These are phyloP conservation scores for Pollachius pollachius DNA, from an alignment of 2,113 vertebrate species.

Conservation along the genomic window DNA sequence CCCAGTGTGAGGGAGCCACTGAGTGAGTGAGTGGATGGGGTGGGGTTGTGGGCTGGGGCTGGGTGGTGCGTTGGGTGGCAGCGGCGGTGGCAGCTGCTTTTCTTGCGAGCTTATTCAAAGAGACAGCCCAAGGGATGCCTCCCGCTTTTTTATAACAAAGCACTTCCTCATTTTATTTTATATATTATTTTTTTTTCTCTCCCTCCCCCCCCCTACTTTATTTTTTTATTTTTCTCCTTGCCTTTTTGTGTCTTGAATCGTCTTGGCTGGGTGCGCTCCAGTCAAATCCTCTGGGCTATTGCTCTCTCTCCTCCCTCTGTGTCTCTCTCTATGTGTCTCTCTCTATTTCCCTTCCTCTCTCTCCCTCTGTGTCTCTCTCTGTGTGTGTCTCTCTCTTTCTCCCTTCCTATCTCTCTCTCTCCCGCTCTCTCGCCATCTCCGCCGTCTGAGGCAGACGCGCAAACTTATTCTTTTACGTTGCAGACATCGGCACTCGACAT, in stretches of 20 bases:
- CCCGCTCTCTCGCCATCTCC: slow-evolving; percentile 47
- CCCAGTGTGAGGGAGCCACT: slow-evolving; percentile 37
- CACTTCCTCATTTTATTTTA: slow-evolving; percentile 79
- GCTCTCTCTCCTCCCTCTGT: slow-evolving; percentile 16
- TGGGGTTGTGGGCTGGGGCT: slow-evolving; percentile 79
- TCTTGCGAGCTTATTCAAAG: slow-evolving; percentile 91
- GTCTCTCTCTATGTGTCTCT: neutral
- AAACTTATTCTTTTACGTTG: slow-evolving; percentile 52
- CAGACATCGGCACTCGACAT: slow-evolving; percentile 51
- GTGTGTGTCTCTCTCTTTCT: too few relatives aligned
- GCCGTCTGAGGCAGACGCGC: slow-evolving; percentile 67
- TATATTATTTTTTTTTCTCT: slow-evolving; percentile 25
- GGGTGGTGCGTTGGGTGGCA: slow-evolving; percentile 34
- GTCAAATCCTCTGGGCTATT: slow-evolving; percentile 82
- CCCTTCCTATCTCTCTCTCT: too few relatives aligned
- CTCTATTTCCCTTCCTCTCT: neutral
- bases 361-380: too few relatives aligned
- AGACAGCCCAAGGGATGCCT: slow-evolving; percentile 92
- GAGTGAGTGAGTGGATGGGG: slow-evolving; percentile 83
- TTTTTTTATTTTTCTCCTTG: neutral
- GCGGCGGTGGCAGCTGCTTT: slow-evolving; percentile 66
- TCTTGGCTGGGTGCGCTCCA: slow-evolving; percentile 88
- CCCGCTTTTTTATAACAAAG: slow-evolving; percentile 93
- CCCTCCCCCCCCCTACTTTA: slow-evolving; percentile 22
- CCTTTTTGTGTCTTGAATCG: slow-evolving; percentile 75